Evolutionary conservation across 2,888 invertebrate genomes (phyloP), one percentile per base, ranked within the genome.

Genomic region (Dryobota labecula): DNA sequence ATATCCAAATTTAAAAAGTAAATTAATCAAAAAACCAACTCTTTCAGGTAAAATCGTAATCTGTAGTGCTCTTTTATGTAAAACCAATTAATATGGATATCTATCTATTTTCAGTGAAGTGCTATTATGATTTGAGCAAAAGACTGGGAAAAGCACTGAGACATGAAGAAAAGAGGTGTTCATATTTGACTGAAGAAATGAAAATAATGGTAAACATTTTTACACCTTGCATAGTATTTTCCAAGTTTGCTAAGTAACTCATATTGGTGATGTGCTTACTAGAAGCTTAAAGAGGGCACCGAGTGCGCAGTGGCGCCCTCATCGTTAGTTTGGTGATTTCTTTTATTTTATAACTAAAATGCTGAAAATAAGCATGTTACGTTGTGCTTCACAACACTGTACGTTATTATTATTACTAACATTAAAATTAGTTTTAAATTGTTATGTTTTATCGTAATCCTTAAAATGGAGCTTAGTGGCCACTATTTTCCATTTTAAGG

Each of bases 111-210:
- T 30, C 91, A 97, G 97, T 99, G 0, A 98, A 98, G 92, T 99
- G 99, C 93, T 99, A 99, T 93, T 98, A 99, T 92, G 98, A 99
- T 94, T 96, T 99, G 82, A 99, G 99, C 90, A 98, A 98, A 95
- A 97, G 98, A 88, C 96, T 99, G 81, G 98, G 98, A 1, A 97
- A 98, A 86, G 98, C 99, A 30, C 93, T 99, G 63, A 97, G 98
- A 76, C 98, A 99, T 90, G 99, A 99, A 94, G 99, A 99, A 92
- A 97, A 97, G 81, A 96, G 99, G 78, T 98, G 98, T 90, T 98
- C 98, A 20, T 99, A 98, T 95, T 96, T 99, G 66, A 98, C 98
- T 33, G 97, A 98, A 85, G 98, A 99, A 96, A 98, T 98, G 88
- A 98, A 98, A 92, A 97, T 97, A 63, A 99, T 99, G 98, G 97